A percentile compares a stretch with the other conserved stretches of the same genome.
phyloP scores from a whole-genome alignment of 2,113 vertebrate species.

The Amphilophus citrinellus region DNA sequence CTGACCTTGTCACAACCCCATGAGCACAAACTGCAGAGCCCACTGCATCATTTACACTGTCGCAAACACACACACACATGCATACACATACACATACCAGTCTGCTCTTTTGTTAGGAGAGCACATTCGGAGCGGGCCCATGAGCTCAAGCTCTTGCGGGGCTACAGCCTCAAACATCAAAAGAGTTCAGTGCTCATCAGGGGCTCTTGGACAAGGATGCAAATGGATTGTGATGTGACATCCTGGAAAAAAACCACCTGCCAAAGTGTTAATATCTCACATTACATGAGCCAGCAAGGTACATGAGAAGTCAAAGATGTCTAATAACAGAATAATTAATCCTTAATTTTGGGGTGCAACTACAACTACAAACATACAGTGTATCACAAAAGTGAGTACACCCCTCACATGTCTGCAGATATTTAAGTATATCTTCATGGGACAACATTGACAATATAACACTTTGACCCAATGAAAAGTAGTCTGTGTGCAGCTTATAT shows the following conservation, averaged over 20 bases:
- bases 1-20: slow-evolving; percentile 61
- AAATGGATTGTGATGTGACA: slow-evolving; percentile 36
- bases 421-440: no score
- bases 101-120: slow-evolving; percentile 21
- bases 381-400: no score
- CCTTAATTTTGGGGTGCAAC: background rate
- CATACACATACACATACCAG: slow-evolving; percentile 8
- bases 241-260: background rate
- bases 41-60: slow-evolving; percentile 43
- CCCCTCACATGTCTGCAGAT: no score
- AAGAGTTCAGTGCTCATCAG: slow-evolving; percentile 27
- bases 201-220: slow-evolving; percentile 26
- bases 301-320: background rate
- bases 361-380: background rate
- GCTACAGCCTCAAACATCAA: slow-evolving; percentile 26
- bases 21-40: slow-evolving; percentile 25
- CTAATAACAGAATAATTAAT: background rate
- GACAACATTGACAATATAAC: no score
- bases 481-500: no score
- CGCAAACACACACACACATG: background rate
- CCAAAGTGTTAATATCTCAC: slow-evolving; percentile 12
- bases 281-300: background rate
- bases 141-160: slow-evolving; percentile 14
- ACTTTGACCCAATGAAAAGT: no score
- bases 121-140: background rate